Conservation (phyloP, 1,140 invertebrate genomes). For the Tribolium madens region DNA sequence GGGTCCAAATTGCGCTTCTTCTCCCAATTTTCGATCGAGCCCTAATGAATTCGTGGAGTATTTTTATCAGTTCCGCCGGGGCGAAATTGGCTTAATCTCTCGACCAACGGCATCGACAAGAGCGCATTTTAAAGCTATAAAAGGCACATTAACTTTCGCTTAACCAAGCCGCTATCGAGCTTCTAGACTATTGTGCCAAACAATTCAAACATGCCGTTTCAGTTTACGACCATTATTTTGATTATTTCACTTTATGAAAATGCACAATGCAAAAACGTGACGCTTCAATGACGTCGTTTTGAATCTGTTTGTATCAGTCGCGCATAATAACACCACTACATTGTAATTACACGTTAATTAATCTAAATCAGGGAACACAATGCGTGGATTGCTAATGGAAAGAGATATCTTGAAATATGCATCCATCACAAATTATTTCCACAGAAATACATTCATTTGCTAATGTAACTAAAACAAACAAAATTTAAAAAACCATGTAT, state of each 20-base stretch:
- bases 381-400: not conserved
- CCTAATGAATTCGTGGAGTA: conserved; percentile 4
- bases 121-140: conserved; percentile 22
- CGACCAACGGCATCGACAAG: not conserved
- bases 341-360: conserved; percentile 19
- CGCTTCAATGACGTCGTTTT: not conserved
- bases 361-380: conserved; percentile 19
- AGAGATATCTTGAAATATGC: conserved; percentile 13
- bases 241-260: conserved; percentile 14
- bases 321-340: not conserved
- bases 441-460: not conserved
- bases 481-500: not conserved
- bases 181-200: not conserved
- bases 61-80: not conserved
- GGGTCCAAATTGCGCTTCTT: not conserved
- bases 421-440: not conserved
- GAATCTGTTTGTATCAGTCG: not conserved
- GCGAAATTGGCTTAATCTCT: conserved; percentile 13
- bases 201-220: not conserved
- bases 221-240: conserved; percentile 3
- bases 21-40: not conserved
- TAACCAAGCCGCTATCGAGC: not conserved
- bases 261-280: conserved; percentile 14
- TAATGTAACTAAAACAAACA: not conserved
- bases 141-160: conserved; percentile 12